phyloP scores from a whole-genome alignment of 2,113 vertebrate species.

The Nerophis ophidion region DNA sequence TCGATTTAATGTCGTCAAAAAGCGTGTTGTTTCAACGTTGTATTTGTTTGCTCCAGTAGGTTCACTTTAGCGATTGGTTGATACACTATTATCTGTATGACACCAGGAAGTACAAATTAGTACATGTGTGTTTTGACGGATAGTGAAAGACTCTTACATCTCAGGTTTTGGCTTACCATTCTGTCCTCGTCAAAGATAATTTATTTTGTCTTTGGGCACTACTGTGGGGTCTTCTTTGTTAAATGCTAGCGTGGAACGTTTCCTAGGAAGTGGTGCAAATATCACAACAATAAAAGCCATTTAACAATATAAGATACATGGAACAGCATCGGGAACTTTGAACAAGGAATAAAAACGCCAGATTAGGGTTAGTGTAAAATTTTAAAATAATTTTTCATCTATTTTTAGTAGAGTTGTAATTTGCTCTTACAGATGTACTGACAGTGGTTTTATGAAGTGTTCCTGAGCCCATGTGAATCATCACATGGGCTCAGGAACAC shows the following conservation, averaged over 20 bases:
- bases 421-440: too few species aligned
- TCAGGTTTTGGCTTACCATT: constrained; percentile 1
- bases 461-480: too few species aligned
- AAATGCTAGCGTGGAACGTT: constrained; percentile 23
- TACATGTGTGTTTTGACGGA: constrained; percentile 20
- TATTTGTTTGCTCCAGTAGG: not conserved
- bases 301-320: too few species aligned
- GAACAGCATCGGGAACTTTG: not conserved
- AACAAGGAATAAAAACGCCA: not conserved
- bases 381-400: too few species aligned
- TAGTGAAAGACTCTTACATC: not conserved
- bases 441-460: too few species aligned
- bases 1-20: too few species aligned
- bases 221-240: constrained; percentile 7
- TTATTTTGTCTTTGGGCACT: constrained; percentile 21
- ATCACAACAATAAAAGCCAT: constrained; percentile 9
- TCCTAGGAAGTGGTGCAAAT: constrained; percentile 18
- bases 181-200: constrained; percentile 24
- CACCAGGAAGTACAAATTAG: constrained; percentile 8
- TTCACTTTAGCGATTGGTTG: not conserved
- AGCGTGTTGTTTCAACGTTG: too few species aligned
- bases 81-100: constrained; percentile 6
- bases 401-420: too few species aligned
- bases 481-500: too few species aligned
- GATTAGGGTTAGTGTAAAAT: not conserved